A percentile compares a stretch with the other conserved stretches of the same genome.
phyloP scores from a whole-genome alignment of 2,888 invertebrate species.

The Nymphalis polychloros region DNA sequence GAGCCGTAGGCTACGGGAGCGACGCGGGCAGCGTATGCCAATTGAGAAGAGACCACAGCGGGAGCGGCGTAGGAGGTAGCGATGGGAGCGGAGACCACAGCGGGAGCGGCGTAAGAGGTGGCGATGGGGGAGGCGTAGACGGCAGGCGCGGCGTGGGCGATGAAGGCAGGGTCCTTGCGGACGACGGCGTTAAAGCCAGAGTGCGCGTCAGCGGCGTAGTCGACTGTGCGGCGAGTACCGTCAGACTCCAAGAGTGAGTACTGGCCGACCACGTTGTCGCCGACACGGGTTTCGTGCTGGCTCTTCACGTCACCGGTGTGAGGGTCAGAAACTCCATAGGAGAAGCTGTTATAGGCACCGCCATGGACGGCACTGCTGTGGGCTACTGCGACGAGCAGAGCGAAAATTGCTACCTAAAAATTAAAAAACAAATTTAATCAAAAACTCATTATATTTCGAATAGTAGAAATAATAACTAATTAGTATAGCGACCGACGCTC shows the following conservation, averaged over 20 bases:
- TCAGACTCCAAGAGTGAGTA: constrained; percentile 78
- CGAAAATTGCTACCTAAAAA: constrained; percentile 72
- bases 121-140: constrained; percentile 33
- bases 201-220: constrained; percentile 76
- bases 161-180: constrained; percentile 65
- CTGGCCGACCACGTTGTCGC: constrained; percentile 74
- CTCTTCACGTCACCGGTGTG: constrained; percentile 77
- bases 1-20: constrained; percentile 76
- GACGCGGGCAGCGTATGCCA: constrained; percentile 8
- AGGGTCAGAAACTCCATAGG: constrained; percentile 78
- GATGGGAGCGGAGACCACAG: constrained; percentile 46
- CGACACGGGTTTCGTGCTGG: constrained; percentile 73
- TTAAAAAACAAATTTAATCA: constrained; percentile 35
- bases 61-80: constrained; percentile 42
- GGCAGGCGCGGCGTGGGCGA: constrained; percentile 46
- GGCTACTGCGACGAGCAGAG: constrained; percentile 71
- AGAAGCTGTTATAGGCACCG: constrained; percentile 68
- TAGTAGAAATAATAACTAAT: background rate
- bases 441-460: too few species aligned
- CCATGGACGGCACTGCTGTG: constrained; percentile 57
- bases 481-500: background rate
- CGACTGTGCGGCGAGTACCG: constrained; percentile 76
- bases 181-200: constrained; percentile 80
- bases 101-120: constrained; percentile 34
- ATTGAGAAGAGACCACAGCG: constrained; percentile 36